Evolutionary conservation across 2,797 vertebrate genomes (phyloP), one percentile per base, ranked within the genome.

Genomic region (Cuculus canorus): DNA sequence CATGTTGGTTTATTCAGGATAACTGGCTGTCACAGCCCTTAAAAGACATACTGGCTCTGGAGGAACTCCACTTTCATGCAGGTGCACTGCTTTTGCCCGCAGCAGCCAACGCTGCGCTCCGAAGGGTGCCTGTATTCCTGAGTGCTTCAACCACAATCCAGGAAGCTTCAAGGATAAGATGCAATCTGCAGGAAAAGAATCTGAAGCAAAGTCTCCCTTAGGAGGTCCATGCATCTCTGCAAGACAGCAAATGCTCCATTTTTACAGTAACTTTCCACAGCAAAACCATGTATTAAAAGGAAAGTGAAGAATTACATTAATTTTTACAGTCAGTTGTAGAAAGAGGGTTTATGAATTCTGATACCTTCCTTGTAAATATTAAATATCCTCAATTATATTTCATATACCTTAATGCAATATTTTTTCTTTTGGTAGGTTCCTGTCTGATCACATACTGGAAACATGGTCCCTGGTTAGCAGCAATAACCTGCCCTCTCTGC

Each of bases 401-500:
- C 13, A 39, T 24, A 5, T 17, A 30, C 33, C 45, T 81, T 64
- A 15, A 48, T 54, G 28, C 28, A 30, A 30, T 27, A 54, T 17
- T 11, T 14, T 70, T 86, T 88, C 94, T 71, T 81, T 82, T 64
- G 64, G n/a, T 96, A 99, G 98, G 98, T 72, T 97, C 98, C 69
- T 99, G 98, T 97, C 97, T 99, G 80, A 98, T 98, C 50, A 91
- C 97, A 17, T 98, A 97, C 91, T 99, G 98, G 98, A 99, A 98
- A 92, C 98, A 99, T 3, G 98, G 98, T 32, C 97, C 98, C 39
- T 98, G 98, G 98, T 92, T 98, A 88, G 98, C 98, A 19, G 98
- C 98, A 12, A 97, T 99, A 97, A 98, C 93, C 94, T 99, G 98
- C 84, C 98, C 98, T 77, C 98, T 99, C 84, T 99, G 98, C 95